These are phyloP conservation scores for Typhlichthys subterraneus DNA, from an alignment of 2,797 vertebrate species.

Conservation along the genomic window DNA sequence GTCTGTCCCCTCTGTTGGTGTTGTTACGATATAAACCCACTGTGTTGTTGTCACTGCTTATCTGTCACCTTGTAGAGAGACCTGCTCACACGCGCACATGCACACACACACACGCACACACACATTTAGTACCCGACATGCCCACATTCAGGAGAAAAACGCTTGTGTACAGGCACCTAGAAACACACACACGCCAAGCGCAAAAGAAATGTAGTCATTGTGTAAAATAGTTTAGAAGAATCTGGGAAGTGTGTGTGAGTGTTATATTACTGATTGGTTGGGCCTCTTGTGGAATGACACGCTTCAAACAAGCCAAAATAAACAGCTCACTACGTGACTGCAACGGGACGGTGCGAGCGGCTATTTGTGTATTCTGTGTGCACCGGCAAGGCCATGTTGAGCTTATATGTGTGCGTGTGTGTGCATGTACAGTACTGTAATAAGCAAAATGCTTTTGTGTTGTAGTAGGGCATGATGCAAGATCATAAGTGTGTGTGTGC, in stretches of 20 bases:
- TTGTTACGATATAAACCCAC: constrained; percentile 52
- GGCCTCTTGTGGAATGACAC: not conserved
- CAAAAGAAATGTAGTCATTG: constrained; percentile 6
- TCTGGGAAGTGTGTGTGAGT: not conserved
- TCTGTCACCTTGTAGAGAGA: constrained; percentile 37
- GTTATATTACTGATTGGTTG: not conserved
- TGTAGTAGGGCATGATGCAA: constrained; percentile 3
- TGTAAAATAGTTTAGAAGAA: constrained; percentile 1
- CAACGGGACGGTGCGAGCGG: constrained; percentile 42
- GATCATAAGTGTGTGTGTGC: constrained; percentile 32
- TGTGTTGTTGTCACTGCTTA: constrained; percentile 45
- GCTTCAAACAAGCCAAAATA: not conserved
- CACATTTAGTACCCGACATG: not conserved
- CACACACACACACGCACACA: constrained; percentile 7
- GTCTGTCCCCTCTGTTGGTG: constrained; percentile 56
- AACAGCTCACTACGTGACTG: constrained; percentile 9
- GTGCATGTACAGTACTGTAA: constrained; percentile 32
- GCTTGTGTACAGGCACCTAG: not conserved
- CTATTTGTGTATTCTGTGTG: constrained; percentile 33
- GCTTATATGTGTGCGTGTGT: constrained; percentile 25
- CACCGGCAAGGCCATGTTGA: not conserved
- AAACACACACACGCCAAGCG: constrained; percentile 18
- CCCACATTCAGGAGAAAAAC: too few species aligned
- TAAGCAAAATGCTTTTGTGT: constrained; percentile 25
- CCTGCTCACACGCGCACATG: constrained; percentile 22